These are phyloP conservation scores for Vidua macroura DNA, from an alignment of 2,113 vertebrate species.

Conservation along the genomic window DNA sequence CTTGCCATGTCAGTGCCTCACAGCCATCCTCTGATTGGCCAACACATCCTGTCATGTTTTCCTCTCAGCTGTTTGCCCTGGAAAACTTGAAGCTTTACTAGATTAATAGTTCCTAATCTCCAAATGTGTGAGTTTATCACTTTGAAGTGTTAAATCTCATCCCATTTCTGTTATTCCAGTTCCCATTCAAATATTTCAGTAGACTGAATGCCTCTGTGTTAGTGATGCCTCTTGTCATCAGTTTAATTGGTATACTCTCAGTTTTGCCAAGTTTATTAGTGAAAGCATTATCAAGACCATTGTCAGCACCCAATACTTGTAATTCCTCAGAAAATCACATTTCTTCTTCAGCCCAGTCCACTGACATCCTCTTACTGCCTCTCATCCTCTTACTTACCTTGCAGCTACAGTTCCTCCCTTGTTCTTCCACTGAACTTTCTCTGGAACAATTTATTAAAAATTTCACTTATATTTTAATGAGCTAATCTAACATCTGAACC, in stretches of 20 bases:
- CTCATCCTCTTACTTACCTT: neutral
- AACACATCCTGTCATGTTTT: neutral
- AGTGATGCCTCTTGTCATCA: neutral
- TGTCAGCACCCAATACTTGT: neutral
- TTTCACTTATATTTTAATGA: neutral
- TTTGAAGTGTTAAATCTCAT: neutral
- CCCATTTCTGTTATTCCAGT: neutral
- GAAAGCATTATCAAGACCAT: neutral
- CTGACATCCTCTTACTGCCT: neutral
- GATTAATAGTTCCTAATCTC: neutral
- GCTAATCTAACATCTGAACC: neutral
- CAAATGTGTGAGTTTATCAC: neutral
- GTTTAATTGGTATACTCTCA: neutral
- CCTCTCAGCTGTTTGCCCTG: neutral
- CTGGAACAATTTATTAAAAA: neutral
- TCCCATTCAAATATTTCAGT: neutral
- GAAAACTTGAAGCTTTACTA: neutral
- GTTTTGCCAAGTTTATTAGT: conserved; percentile 11
- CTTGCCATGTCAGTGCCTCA: neutral
- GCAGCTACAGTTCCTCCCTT: neutral
- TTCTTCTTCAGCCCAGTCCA: neutral
- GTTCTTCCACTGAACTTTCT: neutral
- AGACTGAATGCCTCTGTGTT: neutral
- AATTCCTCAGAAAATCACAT: neutral
- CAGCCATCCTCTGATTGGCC: neutral